Evolutionary conservation across 2,113 vertebrate species (phyloP).

Genomic region (Elephantulus edwardii): DNA sequence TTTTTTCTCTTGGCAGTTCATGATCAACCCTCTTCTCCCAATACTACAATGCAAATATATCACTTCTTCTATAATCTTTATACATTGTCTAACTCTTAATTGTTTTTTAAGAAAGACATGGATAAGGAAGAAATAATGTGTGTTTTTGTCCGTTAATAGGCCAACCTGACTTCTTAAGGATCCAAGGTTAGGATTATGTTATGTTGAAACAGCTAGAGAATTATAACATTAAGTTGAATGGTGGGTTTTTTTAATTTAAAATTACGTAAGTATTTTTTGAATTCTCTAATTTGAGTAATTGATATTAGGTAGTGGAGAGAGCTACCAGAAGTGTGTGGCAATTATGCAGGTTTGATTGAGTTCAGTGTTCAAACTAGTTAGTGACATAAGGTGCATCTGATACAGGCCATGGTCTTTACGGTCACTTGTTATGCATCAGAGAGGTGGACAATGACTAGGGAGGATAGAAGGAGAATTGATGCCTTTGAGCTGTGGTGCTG

Average conservation of each 20-base stretch:
- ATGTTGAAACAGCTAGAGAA: not conserved
- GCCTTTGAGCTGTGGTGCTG: too few species aligned
- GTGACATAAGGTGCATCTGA: too few species aligned
- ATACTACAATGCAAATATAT: too few species aligned
- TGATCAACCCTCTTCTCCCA: too few species aligned
- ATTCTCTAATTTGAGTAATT: constrained; percentile 9
- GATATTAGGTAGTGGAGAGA: not conserved
- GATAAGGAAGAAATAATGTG: not conserved
- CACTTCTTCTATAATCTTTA: too few species aligned
- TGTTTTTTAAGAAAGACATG: constrained; percentile 5
- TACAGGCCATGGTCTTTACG: too few species aligned
- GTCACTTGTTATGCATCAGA: too few species aligned
- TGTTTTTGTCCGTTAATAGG: not conserved
- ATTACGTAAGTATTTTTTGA: not conserved
- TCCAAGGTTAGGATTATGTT: not conserved
- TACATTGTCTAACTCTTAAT: too few species aligned
- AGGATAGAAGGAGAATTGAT: too few species aligned
- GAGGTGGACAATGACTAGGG: too few species aligned
- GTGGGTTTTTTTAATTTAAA: not conserved
- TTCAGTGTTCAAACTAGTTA: not conserved
- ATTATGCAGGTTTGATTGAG: not conserved
- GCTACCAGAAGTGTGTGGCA: not conserved
- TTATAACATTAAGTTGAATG: not conserved
- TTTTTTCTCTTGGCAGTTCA: too few species aligned
- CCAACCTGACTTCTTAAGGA: not conserved